A percentile compares a stretch with the other conserved stretches of the same genome.
Evolutionary conservation across 2,888 invertebrate species (phyloP).

Genomic region (Nowickia ferox): DNA sequence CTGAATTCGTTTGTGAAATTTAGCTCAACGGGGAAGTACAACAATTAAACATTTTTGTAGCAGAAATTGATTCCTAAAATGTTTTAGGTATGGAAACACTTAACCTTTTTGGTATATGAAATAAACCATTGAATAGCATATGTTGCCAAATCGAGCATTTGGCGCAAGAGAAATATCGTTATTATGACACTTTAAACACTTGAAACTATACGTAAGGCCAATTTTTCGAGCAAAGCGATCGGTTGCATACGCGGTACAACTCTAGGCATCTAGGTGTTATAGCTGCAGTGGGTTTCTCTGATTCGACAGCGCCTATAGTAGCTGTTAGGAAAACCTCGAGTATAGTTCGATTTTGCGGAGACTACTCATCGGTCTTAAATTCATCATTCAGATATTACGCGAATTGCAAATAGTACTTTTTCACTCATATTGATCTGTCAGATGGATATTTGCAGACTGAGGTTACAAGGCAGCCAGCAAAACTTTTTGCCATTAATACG

Average conservation of each 20-base stretch:
- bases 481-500: too few species aligned
- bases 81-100: background rate
- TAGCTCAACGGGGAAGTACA: constrained; percentile 28
- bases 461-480: too few species aligned
- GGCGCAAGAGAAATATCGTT: background rate
- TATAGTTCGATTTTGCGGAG: constrained; percentile 15
- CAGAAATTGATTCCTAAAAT: constrained; percentile 21
- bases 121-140: constrained; percentile 31
- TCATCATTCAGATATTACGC: constrained; percentile 9
- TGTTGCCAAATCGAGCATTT: constrained; percentile 17
- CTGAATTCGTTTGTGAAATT: constrained; percentile 4
- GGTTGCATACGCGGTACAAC: constrained; percentile 22
- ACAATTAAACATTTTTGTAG: constrained; percentile 14
- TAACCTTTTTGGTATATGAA: background rate
- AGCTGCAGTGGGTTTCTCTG: constrained; percentile 21
- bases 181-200: constrained; percentile 3
- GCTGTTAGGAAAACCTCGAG: constrained; percentile 26
- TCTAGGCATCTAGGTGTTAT: constrained; percentile 29
- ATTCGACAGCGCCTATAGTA: constrained; percentile 50
- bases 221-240: constrained; percentile 33
- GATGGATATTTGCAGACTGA: too few species aligned
- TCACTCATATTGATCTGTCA: constrained; percentile 49
- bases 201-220: constrained; percentile 15
- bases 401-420: constrained; percentile 25
- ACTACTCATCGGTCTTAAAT: constrained; percentile 39